Evolutionary conservation across 2,797 vertebrate genomes (phyloP).

Genomic region (Typhlichthys subterraneus): DNA sequence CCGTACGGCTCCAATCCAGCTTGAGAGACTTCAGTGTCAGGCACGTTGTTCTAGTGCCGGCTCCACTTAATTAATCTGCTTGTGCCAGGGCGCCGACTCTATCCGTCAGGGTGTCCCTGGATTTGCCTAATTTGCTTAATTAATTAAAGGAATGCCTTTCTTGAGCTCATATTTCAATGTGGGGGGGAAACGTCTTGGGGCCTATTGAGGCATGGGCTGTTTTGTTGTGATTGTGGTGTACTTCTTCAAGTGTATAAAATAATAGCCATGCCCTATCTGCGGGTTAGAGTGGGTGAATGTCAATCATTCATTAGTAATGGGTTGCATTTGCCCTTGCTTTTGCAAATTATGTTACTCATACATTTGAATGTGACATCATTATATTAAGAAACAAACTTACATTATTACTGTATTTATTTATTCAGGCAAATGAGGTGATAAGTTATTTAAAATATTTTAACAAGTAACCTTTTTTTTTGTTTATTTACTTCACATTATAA

Average conservation of each 20-base stretch:
- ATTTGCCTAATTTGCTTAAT: conserved; percentile 79
- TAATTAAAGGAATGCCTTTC: conserved; percentile 79
- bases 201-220: conserved; percentile 52
- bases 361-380: conserved; percentile 4
- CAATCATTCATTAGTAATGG: conserved; percentile 54
- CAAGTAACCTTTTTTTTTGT: no score
- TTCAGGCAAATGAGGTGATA: no score
- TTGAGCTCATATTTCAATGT: conserved; percentile 69
- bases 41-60: conserved; percentile 51
- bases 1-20: conserved; percentile 44
- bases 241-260: conserved; percentile 45
- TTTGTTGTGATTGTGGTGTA: conserved; percentile 50
- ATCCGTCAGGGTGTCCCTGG: conserved; percentile 60
- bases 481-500: conserved; percentile 5
- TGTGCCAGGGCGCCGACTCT: conserved; percentile 62
- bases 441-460: no score
- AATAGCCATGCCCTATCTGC: conserved; percentile 13
- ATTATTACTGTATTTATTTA: no score
- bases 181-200: conserved; percentile 49
- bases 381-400: conserved; percentile 27
- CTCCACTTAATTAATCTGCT: conserved; percentile 76
- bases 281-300: conserved; percentile 55
- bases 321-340: conserved; percentile 1
- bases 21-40: conserved; percentile 45
- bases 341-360: conserved; percentile 35